phyloP scores from a whole-genome alignment of 1,140 invertebrate genomes.

The Thaumatotibia leucotreta region DNA sequence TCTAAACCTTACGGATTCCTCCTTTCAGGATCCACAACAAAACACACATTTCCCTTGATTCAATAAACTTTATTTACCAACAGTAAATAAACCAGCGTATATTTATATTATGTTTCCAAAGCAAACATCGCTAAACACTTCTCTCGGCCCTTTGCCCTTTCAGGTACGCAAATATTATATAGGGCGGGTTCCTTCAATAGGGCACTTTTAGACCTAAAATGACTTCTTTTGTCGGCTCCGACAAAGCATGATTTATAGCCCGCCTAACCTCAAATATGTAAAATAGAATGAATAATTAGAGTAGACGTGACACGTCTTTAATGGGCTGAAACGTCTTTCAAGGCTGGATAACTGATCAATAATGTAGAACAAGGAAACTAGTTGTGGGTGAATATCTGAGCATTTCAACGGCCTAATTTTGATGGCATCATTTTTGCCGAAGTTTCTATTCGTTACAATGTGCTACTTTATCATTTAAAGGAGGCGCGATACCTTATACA shows the following conservation, averaged over 20 bases:
- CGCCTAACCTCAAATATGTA: constrained; percentile 26
- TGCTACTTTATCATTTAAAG: too few species aligned
- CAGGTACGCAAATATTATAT: constrained; percentile 14
- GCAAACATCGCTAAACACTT: not conserved
- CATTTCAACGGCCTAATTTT: too few species aligned
- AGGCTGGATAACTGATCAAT: not conserved
- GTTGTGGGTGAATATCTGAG: too few species aligned
- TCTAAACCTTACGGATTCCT: too few species aligned
- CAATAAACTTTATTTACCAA: too few species aligned
- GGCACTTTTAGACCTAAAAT: constrained; percentile 54
- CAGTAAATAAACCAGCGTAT: not conserved
- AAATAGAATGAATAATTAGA: constrained; percentile 10
- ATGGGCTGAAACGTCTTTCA: not conserved
- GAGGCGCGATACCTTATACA: too few species aligned
- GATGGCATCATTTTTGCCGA: too few species aligned
- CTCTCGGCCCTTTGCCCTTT: not conserved
- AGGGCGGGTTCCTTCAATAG: constrained; percentile 30
- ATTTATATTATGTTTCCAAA: not conserved
- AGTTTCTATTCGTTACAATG: too few species aligned
- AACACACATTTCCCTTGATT: too few species aligned
- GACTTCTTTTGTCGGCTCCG: constrained; percentile 59
- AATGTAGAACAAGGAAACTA: not conserved
- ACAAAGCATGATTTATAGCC: constrained; percentile 66
- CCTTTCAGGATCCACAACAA: too few species aligned
- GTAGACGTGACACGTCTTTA: constrained; percentile 4